A percentile compares a stretch with the other conserved stretches of the same genome.
phyloP scores from a whole-genome alignment of 1,140 invertebrate species.

The Drosophila mojavensis region DNA sequence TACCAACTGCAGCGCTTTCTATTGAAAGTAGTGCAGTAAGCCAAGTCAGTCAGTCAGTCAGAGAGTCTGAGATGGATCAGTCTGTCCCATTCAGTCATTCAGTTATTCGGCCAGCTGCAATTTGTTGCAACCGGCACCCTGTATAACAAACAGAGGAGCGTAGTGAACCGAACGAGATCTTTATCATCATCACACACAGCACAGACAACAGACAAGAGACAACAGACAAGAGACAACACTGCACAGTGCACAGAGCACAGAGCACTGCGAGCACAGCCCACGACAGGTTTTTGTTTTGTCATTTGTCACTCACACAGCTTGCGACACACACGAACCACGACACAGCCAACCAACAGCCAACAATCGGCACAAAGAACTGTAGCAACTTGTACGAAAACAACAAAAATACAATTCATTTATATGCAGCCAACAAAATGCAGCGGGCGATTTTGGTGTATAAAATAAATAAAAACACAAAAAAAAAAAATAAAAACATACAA shows the following conservation, averaged over 20 bases:
- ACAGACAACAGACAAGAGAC: background rate
- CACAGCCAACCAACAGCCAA: slow-evolving; percentile 42
- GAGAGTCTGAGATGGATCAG: slow-evolving; percentile 10
- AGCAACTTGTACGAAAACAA: slow-evolving; percentile 67
- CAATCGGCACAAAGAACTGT: slow-evolving; percentile 69
- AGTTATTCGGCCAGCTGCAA: slow-evolving; percentile 56
- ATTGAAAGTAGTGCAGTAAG: slow-evolving; percentile 74
- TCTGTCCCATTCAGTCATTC: slow-evolving; percentile 25
- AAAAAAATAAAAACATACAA: no score
- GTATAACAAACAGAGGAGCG: slow-evolving; percentile 45
- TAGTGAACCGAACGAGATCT: slow-evolving; percentile 65
- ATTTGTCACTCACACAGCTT: slow-evolving; percentile 84
- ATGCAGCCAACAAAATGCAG: slow-evolving; percentile 81
- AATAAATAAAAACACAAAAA: slow-evolving; percentile 66
- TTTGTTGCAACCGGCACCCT: slow-evolving; percentile 71
- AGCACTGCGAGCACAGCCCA: slow-evolving; percentile 53
- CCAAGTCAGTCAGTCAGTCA: slow-evolving; percentile 39
- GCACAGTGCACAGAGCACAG: background rate
- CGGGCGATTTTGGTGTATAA: slow-evolving; percentile 73
- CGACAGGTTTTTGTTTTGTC: slow-evolving; percentile 84
- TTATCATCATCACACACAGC: slow-evolving; percentile 70
- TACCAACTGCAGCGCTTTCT: slow-evolving; percentile 57
- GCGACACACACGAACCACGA: slow-evolving; percentile 68
- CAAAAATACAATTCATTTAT: slow-evolving; percentile 74
- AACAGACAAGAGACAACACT: no score